These are phyloP conservation scores for Litocranius walleri DNA, from an alignment of 2,113 vertebrate species.

Conservation along the genomic window DNA sequence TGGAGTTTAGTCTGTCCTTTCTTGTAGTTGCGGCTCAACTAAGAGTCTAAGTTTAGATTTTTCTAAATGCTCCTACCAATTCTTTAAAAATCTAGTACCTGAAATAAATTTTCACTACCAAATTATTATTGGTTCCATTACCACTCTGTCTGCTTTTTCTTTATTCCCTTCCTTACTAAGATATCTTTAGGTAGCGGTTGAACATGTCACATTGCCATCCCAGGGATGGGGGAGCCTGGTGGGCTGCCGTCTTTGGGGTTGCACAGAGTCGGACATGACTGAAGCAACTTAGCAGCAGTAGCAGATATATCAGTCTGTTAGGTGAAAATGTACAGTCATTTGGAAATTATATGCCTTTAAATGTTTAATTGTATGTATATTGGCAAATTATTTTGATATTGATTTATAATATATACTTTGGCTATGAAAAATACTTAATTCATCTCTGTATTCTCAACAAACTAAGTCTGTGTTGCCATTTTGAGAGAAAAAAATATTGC, in stretches of 20 bases:
- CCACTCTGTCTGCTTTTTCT: not conserved
- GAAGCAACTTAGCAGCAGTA: too few relatives aligned
- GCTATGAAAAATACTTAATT: not conserved
- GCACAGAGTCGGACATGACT: too few relatives aligned
- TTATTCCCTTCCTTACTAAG: not conserved
- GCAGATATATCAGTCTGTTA: not conserved
- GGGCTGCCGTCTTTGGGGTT: fast-evolving
- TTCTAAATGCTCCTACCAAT: not conserved
- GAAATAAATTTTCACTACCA: not conserved
- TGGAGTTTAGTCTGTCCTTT: not conserved
- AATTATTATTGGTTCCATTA: not conserved
- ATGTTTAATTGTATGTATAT: not conserved
- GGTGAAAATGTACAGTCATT: not conserved
- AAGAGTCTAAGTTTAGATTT: conserved; percentile 27
- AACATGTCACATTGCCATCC: not conserved
- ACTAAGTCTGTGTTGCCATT: not conserved
- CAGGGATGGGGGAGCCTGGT: too few relatives aligned
- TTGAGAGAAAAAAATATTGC: not conserved
- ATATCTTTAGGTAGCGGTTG: not conserved
- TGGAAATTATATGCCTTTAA: not conserved
- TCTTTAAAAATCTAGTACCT: not conserved
- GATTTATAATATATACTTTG: not conserved
- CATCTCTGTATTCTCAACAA: not conserved
- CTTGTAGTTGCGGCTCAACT: not conserved
- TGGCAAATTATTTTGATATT: not conserved